A percentile compares a stretch with the other conserved stretches of the same genome.
phyloP scores from a whole-genome alignment of 1,140 invertebrate species.

The Pristionchus pacificus region DNA sequence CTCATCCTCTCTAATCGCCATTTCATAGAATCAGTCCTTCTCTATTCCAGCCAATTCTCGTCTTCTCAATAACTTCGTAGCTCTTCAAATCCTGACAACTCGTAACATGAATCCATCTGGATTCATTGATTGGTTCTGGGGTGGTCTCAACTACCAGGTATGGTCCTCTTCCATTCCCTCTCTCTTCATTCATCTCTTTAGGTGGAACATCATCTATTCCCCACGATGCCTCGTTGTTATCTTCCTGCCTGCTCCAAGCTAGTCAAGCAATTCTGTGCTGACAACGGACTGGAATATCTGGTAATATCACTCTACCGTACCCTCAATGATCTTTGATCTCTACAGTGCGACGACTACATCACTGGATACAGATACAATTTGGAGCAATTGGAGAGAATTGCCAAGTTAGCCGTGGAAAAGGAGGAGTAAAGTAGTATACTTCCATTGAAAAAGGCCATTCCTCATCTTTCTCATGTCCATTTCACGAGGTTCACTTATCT shows the following conservation, averaged over 20 bases:
- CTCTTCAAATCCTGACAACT: slow-evolving; percentile 56
- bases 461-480: background rate
- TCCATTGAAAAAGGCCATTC: background rate
- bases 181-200: too few relatives aligned
- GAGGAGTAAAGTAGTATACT: background rate
- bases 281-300: slow-evolving; percentile 49
- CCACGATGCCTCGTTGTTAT: slow-evolving; percentile 56
- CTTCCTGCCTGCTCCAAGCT: slow-evolving; percentile 38
- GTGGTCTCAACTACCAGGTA: slow-evolving; percentile 57
- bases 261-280: slow-evolving; percentile 46
- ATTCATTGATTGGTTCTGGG: slow-evolving; percentile 58
- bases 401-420: slow-evolving; percentile 25
- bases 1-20: background rate
- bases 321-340: background rate
- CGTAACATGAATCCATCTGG: slow-evolving; percentile 53
- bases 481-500: too few relatives aligned
- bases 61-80: slow-evolving; percentile 56
- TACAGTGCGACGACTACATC: slow-evolving; percentile 42
- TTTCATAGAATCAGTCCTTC: background rate
- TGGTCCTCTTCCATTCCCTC: too few relatives aligned
- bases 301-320: slow-evolving; percentile 13
- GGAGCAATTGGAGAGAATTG: slow-evolving; percentile 43
- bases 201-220: slow-evolving; percentile 58
- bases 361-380: slow-evolving; percentile 45
- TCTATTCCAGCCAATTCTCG: slow-evolving; percentile 45